These are phyloP conservation scores for Epistrophe eligans DNA, from an alignment of 2,888 invertebrate genomes.

Conservation along the genomic window DNA sequence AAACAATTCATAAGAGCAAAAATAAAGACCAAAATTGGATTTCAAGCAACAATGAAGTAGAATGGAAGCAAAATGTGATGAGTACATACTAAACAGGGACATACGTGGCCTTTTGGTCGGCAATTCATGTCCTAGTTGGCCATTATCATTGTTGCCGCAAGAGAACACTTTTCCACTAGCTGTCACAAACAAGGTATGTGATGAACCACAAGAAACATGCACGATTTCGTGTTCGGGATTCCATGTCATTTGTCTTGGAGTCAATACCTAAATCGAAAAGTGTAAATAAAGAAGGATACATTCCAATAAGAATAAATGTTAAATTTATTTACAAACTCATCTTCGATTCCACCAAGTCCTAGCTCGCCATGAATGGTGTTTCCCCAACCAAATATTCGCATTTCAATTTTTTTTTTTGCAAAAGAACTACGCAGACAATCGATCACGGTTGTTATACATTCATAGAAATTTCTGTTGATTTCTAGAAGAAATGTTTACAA, in stretches of 20 bases:
- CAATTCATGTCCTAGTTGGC: constrained; percentile 93
- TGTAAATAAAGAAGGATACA: not conserved
- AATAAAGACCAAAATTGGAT: constrained; percentile 6
- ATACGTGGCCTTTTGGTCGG: constrained; percentile 88
- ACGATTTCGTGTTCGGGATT: constrained; percentile 85
- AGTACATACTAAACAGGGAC: constrained; percentile 87
- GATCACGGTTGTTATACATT: constrained; percentile 14
- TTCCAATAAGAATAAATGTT: not conserved
- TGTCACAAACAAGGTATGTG: constrained; percentile 92
- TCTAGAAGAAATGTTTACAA: constrained; percentile 46
- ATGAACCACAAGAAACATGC: constrained; percentile 90
- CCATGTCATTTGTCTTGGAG: constrained; percentile 87
- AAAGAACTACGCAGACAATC: not conserved
- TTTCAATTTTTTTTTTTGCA: constrained; percentile 57
- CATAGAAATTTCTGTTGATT: constrained; percentile 54
- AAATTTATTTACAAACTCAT: constrained; percentile 85
- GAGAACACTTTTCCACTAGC: constrained; percentile 92
- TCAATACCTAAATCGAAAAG: constrained; percentile 85
- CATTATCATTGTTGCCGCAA: constrained; percentile 96
- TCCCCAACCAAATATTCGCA: constrained; percentile 90
- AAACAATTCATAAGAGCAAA: not conserved
- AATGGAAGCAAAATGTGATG: constrained; percentile 58
- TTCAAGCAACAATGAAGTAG: constrained; percentile 52
- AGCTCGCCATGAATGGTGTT: constrained; percentile 91
- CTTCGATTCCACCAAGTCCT: constrained; percentile 91